These are phyloP conservation scores for Drosophila parabipectinata DNA, from an alignment of 1,140 invertebrate genomes.

Conservation along the genomic window DNA sequence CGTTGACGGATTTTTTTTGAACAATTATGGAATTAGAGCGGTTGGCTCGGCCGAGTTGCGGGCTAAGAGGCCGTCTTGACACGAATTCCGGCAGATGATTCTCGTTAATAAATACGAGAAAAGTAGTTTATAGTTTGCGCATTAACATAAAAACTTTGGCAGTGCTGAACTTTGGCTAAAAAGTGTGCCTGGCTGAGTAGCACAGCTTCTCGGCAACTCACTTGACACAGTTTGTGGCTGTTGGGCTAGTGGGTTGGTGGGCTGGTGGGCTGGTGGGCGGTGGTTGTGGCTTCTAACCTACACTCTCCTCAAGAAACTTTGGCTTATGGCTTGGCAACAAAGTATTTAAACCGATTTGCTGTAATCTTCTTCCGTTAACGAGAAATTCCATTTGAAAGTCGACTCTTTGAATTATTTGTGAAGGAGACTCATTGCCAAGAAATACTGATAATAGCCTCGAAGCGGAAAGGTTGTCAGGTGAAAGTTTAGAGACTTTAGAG, in stretches of 20 bases:
- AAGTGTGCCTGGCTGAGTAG: constrained; percentile 3
- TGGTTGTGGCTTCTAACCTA: constrained; percentile 6
- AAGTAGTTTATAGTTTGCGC: constrained; percentile 41
- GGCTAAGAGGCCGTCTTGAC: constrained; percentile 29
- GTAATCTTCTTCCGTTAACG: constrained; percentile 40
- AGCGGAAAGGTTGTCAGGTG: background rate
- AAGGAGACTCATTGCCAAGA: background rate
- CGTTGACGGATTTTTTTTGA: constrained; percentile 48
- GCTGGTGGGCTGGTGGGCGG: constrained; percentile 3
- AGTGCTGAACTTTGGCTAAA: constrained; percentile 35
- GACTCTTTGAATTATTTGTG: too few species aligned
- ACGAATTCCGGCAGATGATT: constrained; percentile 45
- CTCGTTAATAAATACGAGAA: constrained; percentile 50
- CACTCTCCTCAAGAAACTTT: constrained; percentile 21
- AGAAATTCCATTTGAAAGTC: constrained; percentile 30
- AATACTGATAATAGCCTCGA: background rate
- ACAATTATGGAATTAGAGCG: constrained; percentile 65
- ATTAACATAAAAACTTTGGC: constrained; percentile 56
- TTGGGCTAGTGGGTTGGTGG: constrained; percentile 2
- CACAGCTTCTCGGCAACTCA: constrained; percentile 33
- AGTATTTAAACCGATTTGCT: constrained; percentile 47
- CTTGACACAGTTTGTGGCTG: constrained; percentile 50
- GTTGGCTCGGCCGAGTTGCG: background rate
- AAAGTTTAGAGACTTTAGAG: background rate
- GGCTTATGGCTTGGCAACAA: constrained; percentile 27